Evolutionary conservation across 2,797 vertebrate genomes (phyloP).

Genomic region (Chloroceryle amazona): DNA sequence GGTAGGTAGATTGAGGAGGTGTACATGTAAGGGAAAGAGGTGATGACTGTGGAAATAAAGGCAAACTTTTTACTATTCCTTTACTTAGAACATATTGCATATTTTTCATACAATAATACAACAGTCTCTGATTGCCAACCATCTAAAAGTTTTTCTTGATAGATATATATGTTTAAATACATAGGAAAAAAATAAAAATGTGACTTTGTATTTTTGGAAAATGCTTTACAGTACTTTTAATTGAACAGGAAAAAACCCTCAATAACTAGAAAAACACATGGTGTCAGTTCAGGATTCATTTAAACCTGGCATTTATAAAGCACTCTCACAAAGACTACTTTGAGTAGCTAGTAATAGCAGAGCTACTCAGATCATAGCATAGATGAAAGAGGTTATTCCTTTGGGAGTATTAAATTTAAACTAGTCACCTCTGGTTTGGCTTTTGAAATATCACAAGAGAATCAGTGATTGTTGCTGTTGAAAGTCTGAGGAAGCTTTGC

Average conservation of each 20-base stretch:
- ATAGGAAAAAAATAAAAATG: neutral
- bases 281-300: neutral
- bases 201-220: neutral
- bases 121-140: neutral
- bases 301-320: conserved; percentile 19
- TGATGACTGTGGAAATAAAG: neutral
- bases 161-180: neutral
- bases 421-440: conserved; percentile 46
- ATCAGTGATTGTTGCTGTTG: conserved; percentile 38
- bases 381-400: conserved; percentile 53
- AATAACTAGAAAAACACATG: neutral
- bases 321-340: conserved; percentile 6
- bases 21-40: neutral
- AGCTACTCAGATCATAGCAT: neutral
- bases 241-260: neutral
- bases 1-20: neutral
- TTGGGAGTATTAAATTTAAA: conserved; percentile 56
- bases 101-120: neutral
- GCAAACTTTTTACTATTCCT: neutral
- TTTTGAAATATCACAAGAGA: conserved; percentile 51
- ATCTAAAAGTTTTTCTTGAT: neutral
- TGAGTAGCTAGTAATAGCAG: conserved; percentile 47
- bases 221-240: neutral
- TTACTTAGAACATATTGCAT: fast-evolving
- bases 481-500: conserved; percentile 13